Base-by-base conservation (phyloP, 2,797 vertebrate species). In the Mormyrops boulengeri region DNA sequence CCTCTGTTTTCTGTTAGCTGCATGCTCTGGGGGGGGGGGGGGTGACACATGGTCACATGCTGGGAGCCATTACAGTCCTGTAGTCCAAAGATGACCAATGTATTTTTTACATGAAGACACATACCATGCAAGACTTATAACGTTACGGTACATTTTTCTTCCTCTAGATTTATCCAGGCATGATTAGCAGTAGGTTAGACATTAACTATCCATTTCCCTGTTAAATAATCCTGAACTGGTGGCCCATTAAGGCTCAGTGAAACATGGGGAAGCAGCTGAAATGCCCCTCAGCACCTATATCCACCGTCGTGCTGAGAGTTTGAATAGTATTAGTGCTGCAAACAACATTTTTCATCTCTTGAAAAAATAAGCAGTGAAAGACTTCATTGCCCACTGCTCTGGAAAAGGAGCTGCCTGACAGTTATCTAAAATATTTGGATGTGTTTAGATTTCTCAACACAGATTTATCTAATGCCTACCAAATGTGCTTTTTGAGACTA, bases 401-500 rank as follows among this genome's bases (percentile, higher is more conserved):
- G 93, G 93, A 94, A 94, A 93, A 93, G 93, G 57, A 85, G 91
- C 94, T 95, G 92, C 94, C 94, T 90, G 90, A 92, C 94, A 93
- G 93, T 91, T 89, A 92, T 91, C 89, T 91, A 91, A 95, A 96
- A 96, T 95, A 95, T 96, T 96, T 95, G 92, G 90, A 95, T 88
- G 88, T 86, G 89, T 89, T 88, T 90, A 38, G 50, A 85, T 88
- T 85, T 90, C 89, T 89, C 92, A 90, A 88, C 73, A 88, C 62
- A 49, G 93, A 92, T 92, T 22, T 17, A 90, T 92, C 92, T 95
- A 96, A 95, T 95, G 92, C 92, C 91, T 92, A 94, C 94, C 94
- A 96, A 95, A 96, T 96, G 95, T 94, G 88, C 3, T 85, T 91
- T 90, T 30, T 19, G 17, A 80, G 85, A 90, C 89, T 91, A 93